Evolutionary conservation across 2,113 vertebrate species (phyloP), one percentile per base, ranked within the genome.

Genomic region (Oriolus oriolus): DNA sequence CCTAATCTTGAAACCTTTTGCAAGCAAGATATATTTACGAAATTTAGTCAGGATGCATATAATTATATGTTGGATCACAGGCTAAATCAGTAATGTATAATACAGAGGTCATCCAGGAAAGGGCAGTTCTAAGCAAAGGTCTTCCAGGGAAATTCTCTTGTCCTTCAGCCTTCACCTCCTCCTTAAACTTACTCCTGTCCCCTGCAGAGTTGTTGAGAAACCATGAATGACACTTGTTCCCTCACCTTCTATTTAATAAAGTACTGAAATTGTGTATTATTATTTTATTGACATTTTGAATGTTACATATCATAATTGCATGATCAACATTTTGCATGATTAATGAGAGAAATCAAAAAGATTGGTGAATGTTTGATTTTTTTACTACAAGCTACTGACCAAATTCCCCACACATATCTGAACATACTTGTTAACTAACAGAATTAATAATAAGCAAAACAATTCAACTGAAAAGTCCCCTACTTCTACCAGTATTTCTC

Each of bases 211-310:
- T 65, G 11, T 16, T 6, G 16, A 80, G 15, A 18, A 7, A 83
- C 10, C 14, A 59, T 0, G 1, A 54, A 70, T 27, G 7, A 28
- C 31, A 42, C 4, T 7, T 1, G 0, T 9, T 1, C 8, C 9
- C 3, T 10, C 5, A 7, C 10, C 6, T 14, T n/a, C 30, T 61
- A 19, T 73, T 91, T 64, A 91, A 54, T 80, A 49, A 68, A 68
- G 31, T 75, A 49, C 12, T 69, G 24, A 59, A 79, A 44, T 37
- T 2, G 20, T 20, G 21, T 52, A 15, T 70, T 70, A 59, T 71
- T 87, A 63, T 85, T 87, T 90, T 95, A 91, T 73, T 87, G 70
- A 65, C 41, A 37, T 94, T 76, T 93, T 35, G 80, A 65, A 15
- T 88, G 90, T 61, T 65, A 79, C 28, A 33, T 56, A 45, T 56